Evolutionary conservation across 1,140 invertebrate species (phyloP), one percentile per base, ranked within the genome.

Genomic region (Heliconius congener): DNA sequence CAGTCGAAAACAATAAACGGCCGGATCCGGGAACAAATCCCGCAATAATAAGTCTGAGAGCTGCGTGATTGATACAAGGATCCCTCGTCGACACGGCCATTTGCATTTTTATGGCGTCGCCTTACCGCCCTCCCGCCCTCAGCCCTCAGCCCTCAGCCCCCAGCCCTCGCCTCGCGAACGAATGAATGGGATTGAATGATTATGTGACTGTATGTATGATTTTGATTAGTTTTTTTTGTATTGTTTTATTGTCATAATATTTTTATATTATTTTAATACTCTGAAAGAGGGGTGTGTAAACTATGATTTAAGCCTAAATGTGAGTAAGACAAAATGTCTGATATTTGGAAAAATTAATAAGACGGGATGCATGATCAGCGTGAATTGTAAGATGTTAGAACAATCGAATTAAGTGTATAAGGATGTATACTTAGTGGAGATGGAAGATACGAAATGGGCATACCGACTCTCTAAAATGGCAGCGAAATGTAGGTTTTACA

Each of bases 101-200:
- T 93, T 92, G 91, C 91, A 92, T 93, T 90, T 93, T 93, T 93
- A 93, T 93, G 87, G 87, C 87, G 85, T 86, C 91, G 88, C 89
- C 87, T 86, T 85, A 75, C 86, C 83, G 82, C 85, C 86, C 83
- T 52, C 34, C 50, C 18, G 79, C 71, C 76, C 80, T 52, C 50
- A 19, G 79, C 70, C 76, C 81, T 57, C 55, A 1, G 9, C 39
- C 39, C 39, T 11, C 39, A 9, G 42, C 42, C 42, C 83, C 8
- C 50, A 11, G 79, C 71, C 55, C 1, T 23, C 55, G 55, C 55
- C 55, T 3, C 55, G 55, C n/a, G 19, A 46, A 1, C 50, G 66
- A 77, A 77, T 66, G 76, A 71, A 77, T 50, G 76, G 60, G 76
- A 78, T 81, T 75, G 80, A 74, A 74, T 81, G 76, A 78, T 78